Conservation (phyloP, 2,888 invertebrate species). For the Pandemis corylana region DNA sequence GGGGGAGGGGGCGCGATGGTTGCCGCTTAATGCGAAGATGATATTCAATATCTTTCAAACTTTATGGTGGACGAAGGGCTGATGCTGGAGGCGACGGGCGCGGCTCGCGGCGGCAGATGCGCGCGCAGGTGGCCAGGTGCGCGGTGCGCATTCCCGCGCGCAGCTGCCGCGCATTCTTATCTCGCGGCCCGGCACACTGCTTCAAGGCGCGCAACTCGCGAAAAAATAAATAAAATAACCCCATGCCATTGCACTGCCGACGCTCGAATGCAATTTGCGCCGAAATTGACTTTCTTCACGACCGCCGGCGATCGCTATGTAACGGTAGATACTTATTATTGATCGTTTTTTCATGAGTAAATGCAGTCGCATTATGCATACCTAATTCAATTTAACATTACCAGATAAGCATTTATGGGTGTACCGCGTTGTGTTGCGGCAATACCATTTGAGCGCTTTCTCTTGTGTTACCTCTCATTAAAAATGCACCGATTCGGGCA, state of each 20-base stretch:
- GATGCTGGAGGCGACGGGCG: neutral
- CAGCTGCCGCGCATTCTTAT: slow-evolving; percentile 45
- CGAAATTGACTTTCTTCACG: neutral
- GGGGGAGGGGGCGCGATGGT: too few species aligned
- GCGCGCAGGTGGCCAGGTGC: slow-evolving; percentile 43
- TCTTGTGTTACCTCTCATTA: too few species aligned
- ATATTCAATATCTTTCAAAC: too few species aligned
- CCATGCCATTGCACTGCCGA: neutral
- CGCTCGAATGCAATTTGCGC: neutral
- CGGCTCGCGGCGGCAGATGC: slow-evolving; percentile 30
- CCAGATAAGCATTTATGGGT: too few species aligned
- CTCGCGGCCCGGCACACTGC: slow-evolving; percentile 16
- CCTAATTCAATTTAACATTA: too few species aligned
- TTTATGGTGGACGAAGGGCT: too few species aligned
- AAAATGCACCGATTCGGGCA: too few species aligned
- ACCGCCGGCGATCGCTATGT: neutral
- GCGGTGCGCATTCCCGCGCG: slow-evolving; percentile 46
- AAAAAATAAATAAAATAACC: neutral
- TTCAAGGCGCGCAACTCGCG: neutral
- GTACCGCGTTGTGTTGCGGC: too few species aligned
- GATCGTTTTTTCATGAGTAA: neutral
- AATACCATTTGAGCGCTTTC: neutral
- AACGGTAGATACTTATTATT: neutral
- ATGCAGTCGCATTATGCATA: too few species aligned
- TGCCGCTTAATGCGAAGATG: too few species aligned